These are phyloP conservation scores for Philaethria dido DNA, from an alignment of 2,888 invertebrate species.

Conservation along the genomic window DNA sequence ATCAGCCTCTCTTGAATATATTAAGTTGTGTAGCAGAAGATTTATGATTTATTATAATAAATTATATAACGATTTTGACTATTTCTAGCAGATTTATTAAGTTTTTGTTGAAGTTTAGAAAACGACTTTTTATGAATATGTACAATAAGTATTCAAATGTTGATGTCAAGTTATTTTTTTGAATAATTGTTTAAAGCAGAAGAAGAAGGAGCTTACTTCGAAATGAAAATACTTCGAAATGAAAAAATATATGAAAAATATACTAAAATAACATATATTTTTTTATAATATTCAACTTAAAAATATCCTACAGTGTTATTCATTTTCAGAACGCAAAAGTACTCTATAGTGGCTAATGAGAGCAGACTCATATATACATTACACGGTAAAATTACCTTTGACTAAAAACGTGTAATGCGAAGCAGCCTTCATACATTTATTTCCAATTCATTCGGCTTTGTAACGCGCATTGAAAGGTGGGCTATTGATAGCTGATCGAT, in stretches of 20 bases:
- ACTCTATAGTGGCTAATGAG: constrained; percentile 37
- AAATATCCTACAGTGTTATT: neutral
- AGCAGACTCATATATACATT: constrained; percentile 27
- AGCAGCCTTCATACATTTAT: constrained; percentile 26
- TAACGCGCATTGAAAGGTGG: constrained; percentile 11
- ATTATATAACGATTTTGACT: too few species aligned
- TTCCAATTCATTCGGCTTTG: constrained; percentile 24
- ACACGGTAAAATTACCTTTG: constrained; percentile 32
- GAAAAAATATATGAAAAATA: too few species aligned
- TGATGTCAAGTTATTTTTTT: too few species aligned
- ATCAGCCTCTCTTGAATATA: constrained; percentile 31
- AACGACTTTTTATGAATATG: too few species aligned
- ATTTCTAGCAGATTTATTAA: too few species aligned
- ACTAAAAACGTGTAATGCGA: constrained; percentile 28
- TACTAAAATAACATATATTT: too few species aligned
- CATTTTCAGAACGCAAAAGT: constrained; percentile 28
- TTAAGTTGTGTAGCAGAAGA: neutral
- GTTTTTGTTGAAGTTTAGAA: too few species aligned
- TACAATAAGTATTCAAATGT: too few species aligned
- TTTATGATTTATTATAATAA: neutral
- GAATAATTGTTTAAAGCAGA: too few species aligned
- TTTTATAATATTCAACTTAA: neutral
- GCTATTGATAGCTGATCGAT: constrained; percentile 10
- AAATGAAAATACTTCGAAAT: too few species aligned
- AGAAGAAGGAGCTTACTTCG: too few species aligned